Conservation (phyloP, 2,888 invertebrate species). For the Arenicola marina region DNA sequence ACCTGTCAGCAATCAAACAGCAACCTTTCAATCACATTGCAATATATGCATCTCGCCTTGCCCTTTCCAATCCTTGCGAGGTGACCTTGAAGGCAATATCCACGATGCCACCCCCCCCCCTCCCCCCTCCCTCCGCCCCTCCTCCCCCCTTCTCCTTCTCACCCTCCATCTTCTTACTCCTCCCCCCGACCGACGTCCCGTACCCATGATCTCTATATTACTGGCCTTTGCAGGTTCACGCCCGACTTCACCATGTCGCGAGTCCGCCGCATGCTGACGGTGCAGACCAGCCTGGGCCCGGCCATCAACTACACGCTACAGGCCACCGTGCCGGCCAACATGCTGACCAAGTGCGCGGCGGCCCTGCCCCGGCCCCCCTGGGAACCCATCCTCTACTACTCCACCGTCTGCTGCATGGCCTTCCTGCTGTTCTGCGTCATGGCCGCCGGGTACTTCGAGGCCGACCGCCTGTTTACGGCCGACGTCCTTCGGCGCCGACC, state of each 20-base stretch:
- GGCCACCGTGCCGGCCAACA: slow-evolving; percentile 70
- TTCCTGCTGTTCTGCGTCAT: slow-evolving; percentile 71
- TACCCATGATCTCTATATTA: too few species aligned
- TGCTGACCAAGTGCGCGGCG: slow-evolving; percentile 72
- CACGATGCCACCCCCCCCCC: too few species aligned
- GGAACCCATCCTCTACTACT: slow-evolving; percentile 74
- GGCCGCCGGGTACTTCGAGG: slow-evolving; percentile 74
- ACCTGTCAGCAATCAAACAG: too few species aligned
- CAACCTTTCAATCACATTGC: too few species aligned
- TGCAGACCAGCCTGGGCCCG: slow-evolving; percentile 59
- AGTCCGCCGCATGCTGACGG: slow-evolving; percentile 66
- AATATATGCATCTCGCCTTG: too few species aligned
- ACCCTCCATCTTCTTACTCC: too few species aligned
- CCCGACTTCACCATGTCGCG: slow-evolving; percentile 83
- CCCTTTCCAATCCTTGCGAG: too few species aligned
- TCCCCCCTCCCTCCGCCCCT: too few species aligned
- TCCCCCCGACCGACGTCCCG: too few species aligned
- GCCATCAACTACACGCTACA: slow-evolving; percentile 72
- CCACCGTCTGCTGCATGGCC: slow-evolving; percentile 59
- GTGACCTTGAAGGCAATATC: too few species aligned
- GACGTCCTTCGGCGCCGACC: slow-evolving; percentile 52
- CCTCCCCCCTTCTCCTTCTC: too few species aligned
- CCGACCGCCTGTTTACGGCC: slow-evolving; percentile 70
- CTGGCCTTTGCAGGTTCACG: slow-evolving; percentile 70
- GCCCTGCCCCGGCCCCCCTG: slow-evolving; percentile 76